Base-by-base conservation (phyloP, 37 sponge, comb jelly and placozoan genomes). In the Theonella swinhoei region DNA sequence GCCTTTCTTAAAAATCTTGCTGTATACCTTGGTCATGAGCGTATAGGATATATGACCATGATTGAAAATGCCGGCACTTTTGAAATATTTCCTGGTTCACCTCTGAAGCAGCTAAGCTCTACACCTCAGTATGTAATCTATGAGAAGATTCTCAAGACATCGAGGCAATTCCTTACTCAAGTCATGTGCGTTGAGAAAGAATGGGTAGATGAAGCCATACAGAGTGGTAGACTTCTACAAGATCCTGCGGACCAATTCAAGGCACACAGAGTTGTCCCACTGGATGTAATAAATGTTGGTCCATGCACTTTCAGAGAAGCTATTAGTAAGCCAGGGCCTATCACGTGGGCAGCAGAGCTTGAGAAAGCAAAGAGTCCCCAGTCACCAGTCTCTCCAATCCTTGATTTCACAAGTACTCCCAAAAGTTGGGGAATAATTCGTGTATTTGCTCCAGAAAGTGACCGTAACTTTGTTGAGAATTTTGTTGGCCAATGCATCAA, bases 101-200 rank as follows among this genome's bases (percentile, higher is more conserved):
- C 86, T 30, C 79, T 92, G 3, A 42, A 33, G 2, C 67, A 80
- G 39, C 86, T 80, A 35, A 85, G 70, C 39, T 23, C 25, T 4
- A 24, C 39, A 19, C 89, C 93, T 30, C 2, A 84, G 58, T 84
- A 20, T 75, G 30, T 92, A 2, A 64, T 88, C 5, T 92, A 76
- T 80, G 89, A 92, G 64, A 85, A 88, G 67, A 92, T 86, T 1
- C 78, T 86, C 19, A 88, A 81, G 41, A 92, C 93, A 1, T 84
- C 83, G 7, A 81, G 84, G 70, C 82, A 92, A 39, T 92, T 88
- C 59, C 72, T 92, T 0, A 75, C 88, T 8, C 82, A 88, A 61
- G 86, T 81, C 14, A 8, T 85, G 7, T 80, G 85, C n/a, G 93
- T 92, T 22, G 30, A 77, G n/a, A 70, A 88, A 40, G 85, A 92